Percentiles rank a stretch among this genome's conserved stretches.
These are phyloP conservation scores for Etheostoma perlongum DNA, from an alignment of 2,797 vertebrate genomes.

Conservation along the genomic window DNA sequence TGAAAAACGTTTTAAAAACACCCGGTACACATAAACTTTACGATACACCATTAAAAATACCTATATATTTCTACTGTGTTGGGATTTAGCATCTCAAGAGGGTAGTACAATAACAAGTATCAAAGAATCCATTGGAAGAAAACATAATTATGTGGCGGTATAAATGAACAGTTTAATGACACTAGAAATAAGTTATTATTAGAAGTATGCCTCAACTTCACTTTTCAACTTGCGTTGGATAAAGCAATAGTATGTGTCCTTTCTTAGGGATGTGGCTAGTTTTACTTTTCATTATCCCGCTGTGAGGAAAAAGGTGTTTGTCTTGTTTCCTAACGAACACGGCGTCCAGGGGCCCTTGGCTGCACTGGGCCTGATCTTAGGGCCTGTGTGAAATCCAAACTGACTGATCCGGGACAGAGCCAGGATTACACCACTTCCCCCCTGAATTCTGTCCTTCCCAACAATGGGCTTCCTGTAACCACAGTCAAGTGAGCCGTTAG, in stretches of 20 bases:
- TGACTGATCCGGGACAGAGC: slow-evolving; percentile 90
- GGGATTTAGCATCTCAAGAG: not conserved
- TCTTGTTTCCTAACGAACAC: slow-evolving; percentile 75
- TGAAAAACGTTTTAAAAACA: not conserved
- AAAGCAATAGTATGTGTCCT: not conserved
- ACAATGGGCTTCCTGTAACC: slow-evolving; percentile 87
- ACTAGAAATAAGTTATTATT: not conserved
- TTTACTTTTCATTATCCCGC: slow-evolving; percentile 57
- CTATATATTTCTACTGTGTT: not conserved
- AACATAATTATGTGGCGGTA: not conserved
- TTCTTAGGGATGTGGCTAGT: slow-evolving; percentile 27
- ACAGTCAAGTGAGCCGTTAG: slow-evolving; percentile 86
- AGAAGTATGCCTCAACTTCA: not conserved
- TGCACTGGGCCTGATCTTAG: slow-evolving; percentile 76
- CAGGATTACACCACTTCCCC: slow-evolving; percentile 88
- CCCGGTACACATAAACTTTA: not conserved
- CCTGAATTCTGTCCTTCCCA: slow-evolving; percentile 79
- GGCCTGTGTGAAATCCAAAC: slow-evolving; percentile 89
- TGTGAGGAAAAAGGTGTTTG: slow-evolving; percentile 66
- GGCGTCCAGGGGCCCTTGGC: slow-evolving; percentile 78
- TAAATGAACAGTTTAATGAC: not conserved
- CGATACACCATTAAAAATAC: not conserved
- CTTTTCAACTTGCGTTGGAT: not conserved
- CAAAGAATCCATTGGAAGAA: not conserved
- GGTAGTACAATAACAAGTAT: not conserved